A percentile compares a stretch with the other conserved stretches of the same genome.
phyloP scores from a whole-genome alignment of 1,140 invertebrate species.

The Drosophila subobscura region DNA sequence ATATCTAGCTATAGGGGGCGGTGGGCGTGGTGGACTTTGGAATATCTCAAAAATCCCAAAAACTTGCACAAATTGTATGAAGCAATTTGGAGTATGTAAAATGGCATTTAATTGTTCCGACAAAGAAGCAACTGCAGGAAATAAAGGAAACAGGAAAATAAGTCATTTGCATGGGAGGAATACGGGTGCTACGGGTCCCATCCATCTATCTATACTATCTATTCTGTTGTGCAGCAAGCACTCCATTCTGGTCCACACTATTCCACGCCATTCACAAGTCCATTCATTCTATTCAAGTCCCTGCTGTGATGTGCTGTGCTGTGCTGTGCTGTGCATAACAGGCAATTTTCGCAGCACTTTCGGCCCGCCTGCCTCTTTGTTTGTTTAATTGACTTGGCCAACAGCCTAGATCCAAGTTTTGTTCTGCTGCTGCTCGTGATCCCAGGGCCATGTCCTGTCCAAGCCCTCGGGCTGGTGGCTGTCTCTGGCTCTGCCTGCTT shows the following conservation, averaged over 20 bases:
- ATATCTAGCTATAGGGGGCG: no score
- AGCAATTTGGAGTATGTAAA: slow-evolving; percentile 79
- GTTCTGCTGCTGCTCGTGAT: slow-evolving; percentile 9
- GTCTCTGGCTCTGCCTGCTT: slow-evolving; percentile 45
- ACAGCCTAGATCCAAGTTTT: slow-evolving; percentile 35
- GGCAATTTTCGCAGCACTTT: slow-evolving; percentile 72
- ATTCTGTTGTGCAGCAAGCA: neutral
- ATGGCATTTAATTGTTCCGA: slow-evolving; percentile 80
- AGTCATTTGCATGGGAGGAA: slow-evolving; percentile 36
- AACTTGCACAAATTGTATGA: slow-evolving; percentile 71
- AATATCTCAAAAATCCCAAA: slow-evolving; percentile 57
- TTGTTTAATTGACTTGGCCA: slow-evolving; percentile 79
- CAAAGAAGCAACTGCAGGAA: slow-evolving; percentile 53
- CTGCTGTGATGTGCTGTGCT: slow-evolving; percentile 20
- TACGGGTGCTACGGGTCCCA: slow-evolving; percentile 25
- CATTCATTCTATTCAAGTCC: no score
- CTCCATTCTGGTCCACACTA: slow-evolving; percentile 13
- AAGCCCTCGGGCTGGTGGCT: slow-evolving; percentile 2
- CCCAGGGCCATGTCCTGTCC: slow-evolving; percentile 18
- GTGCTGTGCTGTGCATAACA: slow-evolving; percentile 49
- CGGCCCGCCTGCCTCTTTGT: slow-evolving; percentile 54
- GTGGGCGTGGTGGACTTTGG: slow-evolving; percentile 11
- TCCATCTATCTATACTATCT: slow-evolving; percentile 17
- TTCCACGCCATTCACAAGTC: no score
- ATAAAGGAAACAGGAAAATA: slow-evolving; percentile 68